These are phyloP conservation scores for Pipistrellus kuhlii DNA, from an alignment of 2,797 vertebrate species.

Conservation along the genomic window DNA sequence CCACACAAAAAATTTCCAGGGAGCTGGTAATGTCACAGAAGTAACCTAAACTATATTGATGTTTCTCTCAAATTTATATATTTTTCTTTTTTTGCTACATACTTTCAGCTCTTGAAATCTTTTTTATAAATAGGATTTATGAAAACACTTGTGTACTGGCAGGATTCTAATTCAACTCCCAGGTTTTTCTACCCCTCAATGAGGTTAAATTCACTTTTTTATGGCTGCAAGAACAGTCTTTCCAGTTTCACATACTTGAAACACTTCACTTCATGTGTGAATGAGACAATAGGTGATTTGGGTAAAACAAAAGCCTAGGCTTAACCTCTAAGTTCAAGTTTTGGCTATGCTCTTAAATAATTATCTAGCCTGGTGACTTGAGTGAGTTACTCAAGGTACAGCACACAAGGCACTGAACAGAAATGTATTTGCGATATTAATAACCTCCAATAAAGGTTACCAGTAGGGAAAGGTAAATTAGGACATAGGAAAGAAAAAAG, in stretches of 20 bases:
- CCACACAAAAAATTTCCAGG: neutral
- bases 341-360: neutral
- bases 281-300: neutral
- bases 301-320: neutral
- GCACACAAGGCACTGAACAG: too few relatives aligned
- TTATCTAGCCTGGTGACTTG: neutral
- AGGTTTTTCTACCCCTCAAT: neutral
- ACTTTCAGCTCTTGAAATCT: neutral
- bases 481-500: too few relatives aligned
- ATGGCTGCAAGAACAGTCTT: neutral
- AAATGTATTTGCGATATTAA: too few relatives aligned
- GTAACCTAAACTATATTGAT: neutral
- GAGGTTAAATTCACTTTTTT: neutral
- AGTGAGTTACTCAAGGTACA: neutral
- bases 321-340: neutral
- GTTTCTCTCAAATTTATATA: neutral
- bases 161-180: neutral
- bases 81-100: neutral
- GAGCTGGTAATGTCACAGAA: neutral
- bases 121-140: neutral
- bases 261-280: neutral
- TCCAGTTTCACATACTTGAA: neutral
- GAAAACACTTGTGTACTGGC: neutral
- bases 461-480: too few relatives aligned
- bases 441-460: too few relatives aligned